These are phyloP conservation scores for Leptobrachium ailaonicum DNA, from an alignment of 2,113 vertebrate genomes.

Conservation along the genomic window DNA sequence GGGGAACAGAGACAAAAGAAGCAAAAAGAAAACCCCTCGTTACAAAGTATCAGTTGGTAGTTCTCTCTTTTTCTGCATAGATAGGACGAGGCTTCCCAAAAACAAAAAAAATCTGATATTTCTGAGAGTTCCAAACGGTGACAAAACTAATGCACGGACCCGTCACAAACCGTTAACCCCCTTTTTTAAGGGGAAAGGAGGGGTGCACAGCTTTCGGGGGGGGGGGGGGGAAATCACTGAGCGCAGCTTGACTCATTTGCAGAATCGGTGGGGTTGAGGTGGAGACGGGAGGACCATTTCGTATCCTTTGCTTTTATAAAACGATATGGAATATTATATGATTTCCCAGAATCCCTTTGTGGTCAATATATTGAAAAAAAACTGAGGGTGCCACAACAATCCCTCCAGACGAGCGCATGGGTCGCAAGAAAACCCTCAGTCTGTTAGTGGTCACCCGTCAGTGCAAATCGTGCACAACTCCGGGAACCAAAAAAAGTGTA, in stretches of 20 bases:
- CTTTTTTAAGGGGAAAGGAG: neutral
- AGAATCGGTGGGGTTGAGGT: constrained; percentile 58
- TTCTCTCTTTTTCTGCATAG: constrained; percentile 45
- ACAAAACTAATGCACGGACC: constrained; percentile 64
- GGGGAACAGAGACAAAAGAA: too few relatives aligned
- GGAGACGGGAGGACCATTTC: constrained; percentile 63
- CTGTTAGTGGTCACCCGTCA: constrained; percentile 41
- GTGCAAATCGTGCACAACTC: constrained; percentile 54
- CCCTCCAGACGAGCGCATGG: neutral
- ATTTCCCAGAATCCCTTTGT: too few relatives aligned
- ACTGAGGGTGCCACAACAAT: too few relatives aligned
- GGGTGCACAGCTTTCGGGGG: too few relatives aligned
- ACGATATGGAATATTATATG: too few relatives aligned
- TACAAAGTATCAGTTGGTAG: constrained; percentile 11
- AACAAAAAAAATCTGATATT: constrained; percentile 54
- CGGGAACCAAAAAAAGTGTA: constrained; percentile 58
- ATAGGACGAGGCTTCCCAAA: constrained; percentile 37
- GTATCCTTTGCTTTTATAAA: neutral
- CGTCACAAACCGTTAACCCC: neutral
- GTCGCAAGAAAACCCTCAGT: neutral
- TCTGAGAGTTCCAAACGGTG: constrained; percentile 54
- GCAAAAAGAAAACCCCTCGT: neutral
- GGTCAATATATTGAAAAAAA: too few relatives aligned
- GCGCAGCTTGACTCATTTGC: constrained; percentile 60
- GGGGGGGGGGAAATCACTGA: constrained; percentile 54